A percentile compares a stretch with the other conserved stretches of the same genome.
phyloP scores from a whole-genome alignment of 2,797 vertebrate genomes.

The Spinus olivaceus region DNA sequence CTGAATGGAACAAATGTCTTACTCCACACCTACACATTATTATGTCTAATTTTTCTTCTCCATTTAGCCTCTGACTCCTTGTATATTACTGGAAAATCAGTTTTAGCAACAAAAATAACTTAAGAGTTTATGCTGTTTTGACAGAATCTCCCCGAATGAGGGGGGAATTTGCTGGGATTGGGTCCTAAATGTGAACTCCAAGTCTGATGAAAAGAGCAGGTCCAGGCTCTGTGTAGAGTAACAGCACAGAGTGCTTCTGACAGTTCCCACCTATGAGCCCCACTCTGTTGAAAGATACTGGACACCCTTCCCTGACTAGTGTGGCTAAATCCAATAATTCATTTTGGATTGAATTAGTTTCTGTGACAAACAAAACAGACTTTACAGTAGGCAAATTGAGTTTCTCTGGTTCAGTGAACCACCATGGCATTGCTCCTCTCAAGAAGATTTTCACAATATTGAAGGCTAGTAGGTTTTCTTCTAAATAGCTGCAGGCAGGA shows the following conservation, averaged over 20 bases:
- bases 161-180: background rate
- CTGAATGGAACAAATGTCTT: background rate
- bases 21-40: background rate
- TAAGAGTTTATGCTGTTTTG: background rate
- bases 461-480: constrained; percentile 64
- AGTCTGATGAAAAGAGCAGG: background rate
- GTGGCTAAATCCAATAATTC: constrained; percentile 62
- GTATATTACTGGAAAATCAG: background rate
- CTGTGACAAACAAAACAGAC: constrained; percentile 76
- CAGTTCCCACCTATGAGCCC: background rate
- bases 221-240: background rate
- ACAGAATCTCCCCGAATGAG: background rate
- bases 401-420: constrained; percentile 80
- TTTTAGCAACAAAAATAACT: background rate
- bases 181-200: background rate
- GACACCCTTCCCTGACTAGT: constrained; percentile 15
- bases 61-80: background rate
- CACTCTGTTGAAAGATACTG: background rate
- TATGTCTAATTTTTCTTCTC: background rate
- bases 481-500: constrained; percentile 52
- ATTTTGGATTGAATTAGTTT: constrained; percentile 76
- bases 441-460: constrained; percentile 71
- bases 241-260: background rate
- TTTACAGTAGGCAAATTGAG: constrained; percentile 84
- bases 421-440: constrained; percentile 66